Conservation (phyloP, 2,888 invertebrate genomes). For the Isoperla grammatica region DNA sequence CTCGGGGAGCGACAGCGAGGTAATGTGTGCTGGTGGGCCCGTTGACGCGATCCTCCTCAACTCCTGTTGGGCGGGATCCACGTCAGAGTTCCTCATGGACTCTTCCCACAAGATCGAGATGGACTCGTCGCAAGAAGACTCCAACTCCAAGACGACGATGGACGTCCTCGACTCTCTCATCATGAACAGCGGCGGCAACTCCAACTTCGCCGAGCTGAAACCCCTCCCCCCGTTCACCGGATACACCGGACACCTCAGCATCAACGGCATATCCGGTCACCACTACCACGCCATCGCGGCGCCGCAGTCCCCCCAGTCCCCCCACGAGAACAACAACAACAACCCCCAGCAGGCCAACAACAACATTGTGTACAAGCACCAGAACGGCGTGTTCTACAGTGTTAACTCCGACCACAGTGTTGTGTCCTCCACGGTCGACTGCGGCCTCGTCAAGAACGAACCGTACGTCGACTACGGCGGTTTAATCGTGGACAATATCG, state of each 20-base stretch:
- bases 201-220: constrained; percentile 74
- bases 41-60: constrained; percentile 68
- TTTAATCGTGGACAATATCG: constrained; percentile 46
- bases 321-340: constrained; percentile 36
- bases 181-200: constrained; percentile 50
- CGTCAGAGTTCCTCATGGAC: constrained; percentile 37
- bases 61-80: constrained; percentile 59
- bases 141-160: constrained; percentile 46
- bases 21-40: constrained; percentile 35
- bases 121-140: constrained; percentile 32
- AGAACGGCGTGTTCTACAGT: constrained; percentile 33
- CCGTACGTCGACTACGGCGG: constrained; percentile 20
- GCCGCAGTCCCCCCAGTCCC: constrained; percentile 39
- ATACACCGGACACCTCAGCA: constrained; percentile 78
- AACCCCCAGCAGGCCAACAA: constrained; percentile 38
- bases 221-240: constrained; percentile 81
- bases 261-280: constrained; percentile 82
- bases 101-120: constrained; percentile 42
- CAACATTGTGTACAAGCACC: constrained; percentile 31
- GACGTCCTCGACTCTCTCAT: constrained; percentile 68
- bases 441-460: constrained; percentile 39
- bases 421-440: constrained; percentile 45
- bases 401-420: constrained; percentile 40
- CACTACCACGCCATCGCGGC: constrained; percentile 78
- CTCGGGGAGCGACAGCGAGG: constrained; percentile 37